These are phyloP conservation scores for Alosa alosa DNA, from an alignment of 2,113 vertebrate genomes.

Conservation along the genomic window DNA sequence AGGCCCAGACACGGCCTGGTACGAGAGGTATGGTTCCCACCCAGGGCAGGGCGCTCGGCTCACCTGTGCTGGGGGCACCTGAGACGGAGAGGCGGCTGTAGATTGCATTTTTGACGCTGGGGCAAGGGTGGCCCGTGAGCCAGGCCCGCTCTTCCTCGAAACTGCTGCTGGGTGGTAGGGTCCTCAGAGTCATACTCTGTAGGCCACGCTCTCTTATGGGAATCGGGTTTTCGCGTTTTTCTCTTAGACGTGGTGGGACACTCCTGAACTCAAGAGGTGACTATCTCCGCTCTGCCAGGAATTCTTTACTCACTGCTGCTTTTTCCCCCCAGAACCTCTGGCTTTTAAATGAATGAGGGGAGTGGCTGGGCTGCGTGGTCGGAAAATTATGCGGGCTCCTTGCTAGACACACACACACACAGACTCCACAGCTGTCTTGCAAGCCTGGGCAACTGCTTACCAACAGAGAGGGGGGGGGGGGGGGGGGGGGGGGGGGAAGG, in stretches of 20 bases:
- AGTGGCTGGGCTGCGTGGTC: constrained; percentile 45
- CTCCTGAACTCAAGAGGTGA: neutral
- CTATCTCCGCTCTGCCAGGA: neutral
- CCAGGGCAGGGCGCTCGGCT: neutral
- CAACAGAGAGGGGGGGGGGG: neutral
- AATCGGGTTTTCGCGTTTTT: neutral
- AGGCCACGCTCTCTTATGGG: constrained; percentile 24
- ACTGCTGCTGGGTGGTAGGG: constrained; percentile 74
- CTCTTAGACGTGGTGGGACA: neutral
- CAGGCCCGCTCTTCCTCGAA: constrained; percentile 76
- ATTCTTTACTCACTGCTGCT: constrained; percentile 2
- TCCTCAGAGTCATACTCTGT: constrained; percentile 76
- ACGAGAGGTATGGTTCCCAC: neutral
- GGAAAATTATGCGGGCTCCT: constrained; percentile 29
- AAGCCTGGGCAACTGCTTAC: constrained; percentile 67
- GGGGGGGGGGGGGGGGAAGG: no score
- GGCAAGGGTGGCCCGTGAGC: constrained; percentile 61
- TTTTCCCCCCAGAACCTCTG: neutral
- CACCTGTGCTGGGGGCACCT: constrained; percentile 18
- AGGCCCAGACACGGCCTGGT: neutral
- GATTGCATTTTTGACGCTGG: constrained; percentile 49
- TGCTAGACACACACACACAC: constrained; percentile 34
- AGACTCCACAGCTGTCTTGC: constrained; percentile 28
- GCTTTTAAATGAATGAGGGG: constrained; percentile 49
- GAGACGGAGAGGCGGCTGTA: constrained; percentile 24